Evolutionary conservation across 1,140 invertebrate species (phyloP).

Genomic region (Pentalonia nigronervosa): DNA sequence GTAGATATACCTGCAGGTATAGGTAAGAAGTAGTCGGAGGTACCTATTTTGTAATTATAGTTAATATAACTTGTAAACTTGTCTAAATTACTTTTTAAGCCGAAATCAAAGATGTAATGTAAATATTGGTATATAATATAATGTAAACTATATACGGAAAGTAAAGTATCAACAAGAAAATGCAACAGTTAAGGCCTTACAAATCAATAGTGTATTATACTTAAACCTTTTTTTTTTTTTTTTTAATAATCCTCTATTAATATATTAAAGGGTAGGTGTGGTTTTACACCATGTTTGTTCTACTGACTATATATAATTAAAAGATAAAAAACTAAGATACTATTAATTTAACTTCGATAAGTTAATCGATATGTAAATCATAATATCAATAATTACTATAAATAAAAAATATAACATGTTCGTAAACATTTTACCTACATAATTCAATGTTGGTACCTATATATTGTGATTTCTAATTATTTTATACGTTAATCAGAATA

Average conservation of each 20-base stretch:
- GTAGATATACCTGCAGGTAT: background rate
- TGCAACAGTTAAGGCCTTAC: constrained; percentile 4
- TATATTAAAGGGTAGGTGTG: background rate
- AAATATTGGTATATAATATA: background rate
- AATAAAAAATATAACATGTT: background rate
- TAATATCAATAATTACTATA: background rate
- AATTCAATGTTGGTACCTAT: background rate
- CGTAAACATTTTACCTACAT: background rate
- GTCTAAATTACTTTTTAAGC: background rate
- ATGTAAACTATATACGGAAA: background rate
- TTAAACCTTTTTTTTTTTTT: background rate
- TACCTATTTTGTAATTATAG: background rate
- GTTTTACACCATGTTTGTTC: background rate
- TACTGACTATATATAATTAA: background rate
- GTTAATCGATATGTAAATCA: background rate
- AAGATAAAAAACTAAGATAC: background rate
- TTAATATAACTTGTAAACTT: too few relatives aligned
- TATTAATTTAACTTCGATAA: background rate
- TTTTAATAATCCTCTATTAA: background rate
- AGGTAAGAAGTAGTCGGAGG: background rate
- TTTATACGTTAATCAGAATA: background rate
- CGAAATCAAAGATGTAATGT: background rate
- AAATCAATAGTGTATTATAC: background rate
- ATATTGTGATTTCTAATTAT: background rate
- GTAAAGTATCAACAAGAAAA: background rate